These are phyloP conservation scores for Etheostoma cragini DNA, from an alignment of 2,113 vertebrate genomes.

Conservation along the genomic window DNA sequence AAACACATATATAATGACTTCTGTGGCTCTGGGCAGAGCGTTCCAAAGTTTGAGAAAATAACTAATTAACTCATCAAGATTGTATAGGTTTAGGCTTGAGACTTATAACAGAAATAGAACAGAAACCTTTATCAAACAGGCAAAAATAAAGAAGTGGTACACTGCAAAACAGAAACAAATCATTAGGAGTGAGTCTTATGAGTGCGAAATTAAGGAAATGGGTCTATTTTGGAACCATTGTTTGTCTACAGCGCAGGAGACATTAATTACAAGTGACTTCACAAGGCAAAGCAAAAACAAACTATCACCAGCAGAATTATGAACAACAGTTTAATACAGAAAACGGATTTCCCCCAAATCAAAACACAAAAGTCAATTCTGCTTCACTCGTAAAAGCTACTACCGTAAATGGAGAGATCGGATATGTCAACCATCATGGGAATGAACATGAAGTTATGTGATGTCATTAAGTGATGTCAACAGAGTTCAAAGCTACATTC, in stretches of 20 bases:
- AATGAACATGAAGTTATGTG: slow-evolving; percentile 54
- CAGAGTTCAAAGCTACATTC: slow-evolving; percentile 10
- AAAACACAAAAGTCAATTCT: slow-evolving; percentile 33
- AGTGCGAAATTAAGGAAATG: too few relatives aligned
- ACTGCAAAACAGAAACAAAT: neutral
- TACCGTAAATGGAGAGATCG: slow-evolving; percentile 36
- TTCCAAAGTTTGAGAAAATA: neutral
- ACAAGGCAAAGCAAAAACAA: neutral
- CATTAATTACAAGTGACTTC: neutral
- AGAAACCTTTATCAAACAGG: neutral
- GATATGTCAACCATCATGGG: slow-evolving; percentile 43
- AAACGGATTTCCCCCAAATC: slow-evolving; percentile 34
- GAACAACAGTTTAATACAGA: slow-evolving; percentile 74
- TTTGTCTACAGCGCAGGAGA: neutral
- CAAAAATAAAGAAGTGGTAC: neutral
- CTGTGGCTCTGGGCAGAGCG: neutral
- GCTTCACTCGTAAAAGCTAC: slow-evolving; percentile 48
- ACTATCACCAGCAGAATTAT: slow-evolving; percentile 19
- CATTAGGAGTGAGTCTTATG: neutral
- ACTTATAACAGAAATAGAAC: neutral
- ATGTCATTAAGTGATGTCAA: neutral
- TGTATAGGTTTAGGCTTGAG: neutral
- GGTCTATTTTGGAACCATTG: neutral
- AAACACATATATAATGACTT: neutral
- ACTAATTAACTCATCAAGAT: neutral